phyloP scores from a whole-genome alignment of 1,140 invertebrate species.

The Calosoma granatense region DNA sequence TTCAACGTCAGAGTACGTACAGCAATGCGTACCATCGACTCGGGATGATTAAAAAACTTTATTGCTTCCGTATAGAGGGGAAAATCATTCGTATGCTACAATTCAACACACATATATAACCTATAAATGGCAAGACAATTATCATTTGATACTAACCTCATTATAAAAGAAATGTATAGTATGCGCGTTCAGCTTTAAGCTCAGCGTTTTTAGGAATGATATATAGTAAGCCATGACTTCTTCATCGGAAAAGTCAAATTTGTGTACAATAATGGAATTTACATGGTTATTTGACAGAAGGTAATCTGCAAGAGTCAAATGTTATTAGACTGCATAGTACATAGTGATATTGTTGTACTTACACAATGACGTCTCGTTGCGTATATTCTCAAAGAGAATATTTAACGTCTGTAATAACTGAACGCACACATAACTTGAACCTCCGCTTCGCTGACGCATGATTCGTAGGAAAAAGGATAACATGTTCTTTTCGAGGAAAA shows the following conservation, averaged over 20 bases:
- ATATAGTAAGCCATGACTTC: constrained; percentile 99
- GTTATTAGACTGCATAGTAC: no score
- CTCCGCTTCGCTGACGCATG: constrained; percentile 94
- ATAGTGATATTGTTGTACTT: no score
- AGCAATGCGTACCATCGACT: constrained; percentile 98
- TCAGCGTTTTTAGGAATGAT: constrained; percentile 96
- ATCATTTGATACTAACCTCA: constrained; percentile 59
- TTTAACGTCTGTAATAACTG: constrained; percentile 96
- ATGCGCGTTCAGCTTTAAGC: constrained; percentile 95
- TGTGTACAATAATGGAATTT: constrained; percentile 98
- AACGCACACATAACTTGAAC: constrained; percentile 88
- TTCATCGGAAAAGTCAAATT: constrained; percentile 99
- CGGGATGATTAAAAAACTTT: constrained; percentile 97
- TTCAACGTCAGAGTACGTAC: constrained; percentile 95
- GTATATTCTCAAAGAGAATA: constrained; percentile 98
- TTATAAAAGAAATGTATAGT: constrained; percentile 99
- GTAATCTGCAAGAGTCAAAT: constrained; percentile 74
- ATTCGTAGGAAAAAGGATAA: constrained; percentile 94
- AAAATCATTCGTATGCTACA: constrained; percentile 96
- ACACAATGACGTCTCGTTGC: constrained; percentile 98
- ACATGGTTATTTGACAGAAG: constrained; percentile 99
- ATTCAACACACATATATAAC: constrained; percentile 27
- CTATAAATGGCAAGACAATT: constrained; percentile 7
- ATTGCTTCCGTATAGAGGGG: constrained; percentile 98
- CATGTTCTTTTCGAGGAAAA: constrained; percentile 99